Conservation (phyloP, 2,888 invertebrate species). For the Erebia palarica region DNA sequence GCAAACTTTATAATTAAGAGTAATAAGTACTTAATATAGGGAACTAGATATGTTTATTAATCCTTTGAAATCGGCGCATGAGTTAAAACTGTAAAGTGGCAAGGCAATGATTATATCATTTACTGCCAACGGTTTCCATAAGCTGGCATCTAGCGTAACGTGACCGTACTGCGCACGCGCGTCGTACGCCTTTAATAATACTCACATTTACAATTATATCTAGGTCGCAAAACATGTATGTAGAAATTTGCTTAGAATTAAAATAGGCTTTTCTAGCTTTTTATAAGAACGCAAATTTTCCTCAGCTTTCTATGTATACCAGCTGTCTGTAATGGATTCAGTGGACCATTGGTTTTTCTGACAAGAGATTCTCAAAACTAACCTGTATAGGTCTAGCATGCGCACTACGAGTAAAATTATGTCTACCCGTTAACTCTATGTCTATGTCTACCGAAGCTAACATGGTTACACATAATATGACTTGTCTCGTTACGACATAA, state of each 20-base stretch:
- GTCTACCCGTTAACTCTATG: too few species aligned
- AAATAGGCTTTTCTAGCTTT: not conserved
- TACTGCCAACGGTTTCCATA: slow-evolving; percentile 37
- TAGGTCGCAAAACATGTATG: slow-evolving; percentile 14
- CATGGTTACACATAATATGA: too few species aligned
- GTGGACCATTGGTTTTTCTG: too few species aligned
- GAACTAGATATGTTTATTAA: not conserved
- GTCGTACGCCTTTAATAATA: not conserved
- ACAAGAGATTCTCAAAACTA: too few species aligned
- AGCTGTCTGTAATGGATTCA: too few species aligned
- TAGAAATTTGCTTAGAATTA: not conserved
- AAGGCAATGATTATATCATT: slow-evolving; percentile 38
- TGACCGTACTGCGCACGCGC: slow-evolving; percentile 26
- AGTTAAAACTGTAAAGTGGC: slow-evolving; percentile 35
- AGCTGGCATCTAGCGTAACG: slow-evolving; percentile 37
- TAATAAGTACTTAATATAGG: not conserved
- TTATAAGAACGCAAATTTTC: too few species aligned
- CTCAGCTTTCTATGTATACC: too few species aligned
- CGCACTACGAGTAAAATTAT: too few species aligned
- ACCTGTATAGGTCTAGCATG: too few species aligned
- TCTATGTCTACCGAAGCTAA: too few species aligned
- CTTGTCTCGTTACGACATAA: too few species aligned
- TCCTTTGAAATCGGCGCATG: slow-evolving; percentile 17
- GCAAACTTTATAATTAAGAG: too few species aligned
- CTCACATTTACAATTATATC: slow-evolving; percentile 10